These are phyloP conservation scores for Epizoanthus scotinus DNA, from an alignment of 92 coral and sea anemone species.

Conservation along the genomic window DNA sequence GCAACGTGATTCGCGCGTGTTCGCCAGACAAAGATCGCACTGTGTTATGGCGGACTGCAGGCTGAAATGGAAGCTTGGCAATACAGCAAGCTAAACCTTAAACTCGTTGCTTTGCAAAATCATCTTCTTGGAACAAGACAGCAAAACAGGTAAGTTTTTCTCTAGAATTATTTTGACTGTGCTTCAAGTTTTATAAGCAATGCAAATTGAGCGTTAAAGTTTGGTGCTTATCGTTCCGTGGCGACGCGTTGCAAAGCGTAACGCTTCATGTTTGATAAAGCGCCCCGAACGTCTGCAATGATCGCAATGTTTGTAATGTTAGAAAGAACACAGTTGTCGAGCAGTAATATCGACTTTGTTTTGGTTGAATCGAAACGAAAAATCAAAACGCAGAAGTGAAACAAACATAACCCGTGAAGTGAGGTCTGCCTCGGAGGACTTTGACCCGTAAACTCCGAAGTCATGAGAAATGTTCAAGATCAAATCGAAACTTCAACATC, in stretches of 20 bases:
- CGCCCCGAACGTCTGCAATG: too few relatives aligned
- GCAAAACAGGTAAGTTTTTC: slow-evolving; percentile 35
- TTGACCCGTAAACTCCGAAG: too few relatives aligned
- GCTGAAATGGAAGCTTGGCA: slow-evolving; percentile 53
- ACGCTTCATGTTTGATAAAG: neutral
- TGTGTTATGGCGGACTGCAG: slow-evolving; percentile 37
- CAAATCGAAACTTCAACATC: too few relatives aligned
- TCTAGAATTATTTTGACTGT: neutral
- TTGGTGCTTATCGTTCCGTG: neutral
- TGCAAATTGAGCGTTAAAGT: neutral
- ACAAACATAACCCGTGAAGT: too few relatives aligned
- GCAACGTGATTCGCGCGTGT: slow-evolving; percentile 48
- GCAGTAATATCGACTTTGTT: too few relatives aligned
- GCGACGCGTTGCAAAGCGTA: neutral
- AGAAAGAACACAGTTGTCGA: neutral
- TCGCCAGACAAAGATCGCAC: slow-evolving; percentile 38
- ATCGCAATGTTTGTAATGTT: neutral
- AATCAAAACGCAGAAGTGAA: too few relatives aligned
- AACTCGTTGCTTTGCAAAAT: slow-evolving; percentile 40
- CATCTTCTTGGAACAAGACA: slow-evolving; percentile 41
- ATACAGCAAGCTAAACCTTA: slow-evolving; percentile 46
- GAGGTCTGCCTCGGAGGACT: too few relatives aligned
- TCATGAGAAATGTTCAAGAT: too few relatives aligned
- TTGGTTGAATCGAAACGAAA: too few relatives aligned
- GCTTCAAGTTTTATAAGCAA: neutral